Percentiles rank a stretch among this genome's conserved stretches.
Evolutionary conservation across 2,888 invertebrate genomes (phyloP).

Genomic region (Stenchaetothrips biformis): DNA sequence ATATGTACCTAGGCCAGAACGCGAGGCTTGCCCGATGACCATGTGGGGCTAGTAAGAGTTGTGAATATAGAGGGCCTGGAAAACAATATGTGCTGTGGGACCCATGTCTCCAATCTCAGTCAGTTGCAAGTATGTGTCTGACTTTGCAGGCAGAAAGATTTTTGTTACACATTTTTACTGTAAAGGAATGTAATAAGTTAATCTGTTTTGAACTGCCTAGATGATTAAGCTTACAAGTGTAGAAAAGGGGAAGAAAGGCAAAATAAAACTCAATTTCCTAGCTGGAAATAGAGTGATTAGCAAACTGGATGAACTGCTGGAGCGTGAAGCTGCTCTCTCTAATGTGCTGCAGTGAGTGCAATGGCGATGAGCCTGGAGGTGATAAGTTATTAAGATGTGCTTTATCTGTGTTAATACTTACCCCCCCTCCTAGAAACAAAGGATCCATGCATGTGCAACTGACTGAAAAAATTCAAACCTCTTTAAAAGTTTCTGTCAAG

Average conservation of each 20-base stretch:
- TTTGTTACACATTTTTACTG: conserved; percentile 31
- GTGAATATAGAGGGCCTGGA: conserved; percentile 72
- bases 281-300: conserved; percentile 65
- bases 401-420: conserved; percentile 26
- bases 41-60: conserved; percentile 68
- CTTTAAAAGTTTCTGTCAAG: conserved; percentile 60
- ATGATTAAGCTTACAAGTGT: conserved; percentile 55
- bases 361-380: background rate
- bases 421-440: conserved; percentile 56
- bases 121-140: conserved; percentile 47
- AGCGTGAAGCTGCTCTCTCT: conserved; percentile 64
- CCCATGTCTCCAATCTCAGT: conserved; percentile 71
- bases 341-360: conserved; percentile 64
- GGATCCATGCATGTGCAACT: conserved; percentile 65
- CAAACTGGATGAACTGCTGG: conserved; percentile 56
- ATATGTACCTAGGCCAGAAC: conserved; percentile 53
- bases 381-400: background rate
- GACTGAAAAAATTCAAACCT: conserved; percentile 68
- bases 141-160: background rate
- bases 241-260: conserved; percentile 63
- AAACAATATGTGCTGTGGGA: conserved; percentile 82
- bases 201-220: conserved; percentile 39
- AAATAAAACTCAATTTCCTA: conserved; percentile 55
- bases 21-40: conserved; percentile 73
- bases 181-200: background rate